Evolutionary conservation across 2,888 invertebrate species (phyloP).

Genomic region (Copidosoma aretas): DNA sequence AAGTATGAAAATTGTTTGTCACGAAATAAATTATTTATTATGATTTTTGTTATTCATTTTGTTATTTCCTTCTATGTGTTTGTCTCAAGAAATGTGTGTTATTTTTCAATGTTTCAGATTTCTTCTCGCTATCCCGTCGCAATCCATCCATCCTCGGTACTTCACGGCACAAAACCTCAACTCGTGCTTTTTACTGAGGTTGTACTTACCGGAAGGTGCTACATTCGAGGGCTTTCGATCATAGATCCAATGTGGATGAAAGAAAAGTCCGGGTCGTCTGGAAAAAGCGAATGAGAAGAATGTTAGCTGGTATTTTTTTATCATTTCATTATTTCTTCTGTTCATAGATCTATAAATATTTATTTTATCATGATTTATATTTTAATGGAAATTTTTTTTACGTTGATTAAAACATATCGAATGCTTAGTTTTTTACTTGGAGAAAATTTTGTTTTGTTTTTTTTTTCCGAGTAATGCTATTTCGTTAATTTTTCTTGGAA

Average conservation of each 20-base stretch:
- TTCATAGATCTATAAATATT: no score
- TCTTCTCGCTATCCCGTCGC: conserved; percentile 72
- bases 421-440: no score
- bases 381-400: no score
- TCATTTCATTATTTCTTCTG: not conserved
- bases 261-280: conserved; percentile 60
- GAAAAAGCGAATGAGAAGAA: conserved; percentile 41
- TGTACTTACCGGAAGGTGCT: conserved; percentile 82
- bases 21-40: no score
- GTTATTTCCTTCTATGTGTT: not conserved
- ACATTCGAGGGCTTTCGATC: conserved; percentile 78
- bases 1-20: not conserved
- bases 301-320: not conserved
- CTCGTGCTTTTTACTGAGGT: conserved; percentile 85
- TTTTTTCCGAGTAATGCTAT: no score
- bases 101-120: conserved; percentile 62
- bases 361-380: no score
- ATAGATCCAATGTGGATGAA: conserved; percentile 83
- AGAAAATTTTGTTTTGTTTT: no score
- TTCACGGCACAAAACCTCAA: conserved; percentile 76
- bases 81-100: not conserved
- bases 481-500: no score
- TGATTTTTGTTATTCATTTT: no score
- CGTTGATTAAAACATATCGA: no score
- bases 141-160: conserved; percentile 84